Percentiles rank a stretch among this genome's conserved stretches.
phyloP scores from a whole-genome alignment of 1,140 invertebrate genomes.

The Drosophila sulfurigaster region DNA sequence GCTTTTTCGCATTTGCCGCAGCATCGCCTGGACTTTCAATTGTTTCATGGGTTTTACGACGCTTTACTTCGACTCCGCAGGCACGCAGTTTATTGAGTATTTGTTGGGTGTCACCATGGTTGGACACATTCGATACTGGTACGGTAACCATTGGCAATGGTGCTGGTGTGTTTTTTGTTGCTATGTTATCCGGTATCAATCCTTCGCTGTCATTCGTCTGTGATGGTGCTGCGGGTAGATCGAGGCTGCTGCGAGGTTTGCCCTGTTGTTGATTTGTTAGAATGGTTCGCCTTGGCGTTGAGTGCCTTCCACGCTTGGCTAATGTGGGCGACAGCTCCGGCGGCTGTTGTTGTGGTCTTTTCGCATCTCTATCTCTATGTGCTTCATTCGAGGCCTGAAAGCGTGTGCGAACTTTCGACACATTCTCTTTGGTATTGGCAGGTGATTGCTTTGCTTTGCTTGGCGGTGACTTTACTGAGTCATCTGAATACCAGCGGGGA shows the following conservation, averaged over 20 bases:
- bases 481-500: slow-evolving; percentile 73
- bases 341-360: background rate
- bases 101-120: slow-evolving; percentile 56
- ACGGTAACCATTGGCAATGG: slow-evolving; percentile 16
- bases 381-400: background rate
- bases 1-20: slow-evolving; percentile 26
- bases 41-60: slow-evolving; percentile 47
- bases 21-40: background rate
- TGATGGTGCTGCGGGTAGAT: background rate
- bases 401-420: slow-evolving; percentile 13
- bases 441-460: slow-evolving; percentile 35
- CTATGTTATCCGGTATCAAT: slow-evolving; percentile 2
- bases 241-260: slow-evolving; percentile 5
- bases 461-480: background rate
- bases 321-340: background rate
- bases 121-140: background rate
- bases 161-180: background rate
- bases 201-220: slow-evolving; percentile 33
- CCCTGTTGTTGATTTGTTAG: slow-evolving; percentile 51
- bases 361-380: background rate
- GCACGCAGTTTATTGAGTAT: slow-evolving; percentile 74
- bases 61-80: slow-evolving; percentile 69
- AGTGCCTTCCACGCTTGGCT: slow-evolving; percentile 11
- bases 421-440: slow-evolving; percentile 56
- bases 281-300: slow-evolving; percentile 34